These are phyloP conservation scores for Leucozona laternaria DNA, from an alignment of 2,888 invertebrate species.

Conservation along the genomic window DNA sequence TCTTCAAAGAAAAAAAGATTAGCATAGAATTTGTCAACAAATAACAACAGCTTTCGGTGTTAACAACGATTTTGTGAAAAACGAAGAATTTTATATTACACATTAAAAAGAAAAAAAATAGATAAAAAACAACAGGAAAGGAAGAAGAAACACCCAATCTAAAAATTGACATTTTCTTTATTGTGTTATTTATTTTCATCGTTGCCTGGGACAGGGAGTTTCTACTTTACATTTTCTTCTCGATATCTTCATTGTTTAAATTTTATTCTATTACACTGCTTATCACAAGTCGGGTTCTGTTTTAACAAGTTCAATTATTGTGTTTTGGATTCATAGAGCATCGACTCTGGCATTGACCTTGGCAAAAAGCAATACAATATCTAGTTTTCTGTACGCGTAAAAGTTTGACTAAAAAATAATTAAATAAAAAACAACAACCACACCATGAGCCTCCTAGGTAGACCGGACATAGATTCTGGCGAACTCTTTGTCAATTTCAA, in stretches of 20 bases:
- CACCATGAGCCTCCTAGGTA: slow-evolving; percentile 81
- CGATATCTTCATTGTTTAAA: slow-evolving; percentile 46
- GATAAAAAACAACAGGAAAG: background rate
- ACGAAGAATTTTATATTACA: background rate
- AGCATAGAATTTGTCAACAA: slow-evolving; percentile 32
- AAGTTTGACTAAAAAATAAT: slow-evolving; percentile 28
- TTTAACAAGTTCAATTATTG: slow-evolving; percentile 16
- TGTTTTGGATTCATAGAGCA: slow-evolving; percentile 32
- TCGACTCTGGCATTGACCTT: slow-evolving; percentile 57
- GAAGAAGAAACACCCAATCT: slow-evolving; percentile 13
- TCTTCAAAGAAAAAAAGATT: slow-evolving; percentile 1
- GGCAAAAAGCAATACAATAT: slow-evolving; percentile 28
- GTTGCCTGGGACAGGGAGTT: background rate
- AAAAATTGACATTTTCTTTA: slow-evolving; percentile 33
- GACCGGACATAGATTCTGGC: slow-evolving; percentile 87
- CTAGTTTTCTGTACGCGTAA: slow-evolving; percentile 30
- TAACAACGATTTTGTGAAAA: slow-evolving; percentile 1
- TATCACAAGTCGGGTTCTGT: slow-evolving; percentile 7
- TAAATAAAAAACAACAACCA: slow-evolving; percentile 24
- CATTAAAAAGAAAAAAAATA: slow-evolving; percentile 1
- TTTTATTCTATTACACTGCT: slow-evolving; percentile 12
- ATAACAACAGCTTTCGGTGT: slow-evolving; percentile 7
- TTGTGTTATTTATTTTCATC: slow-evolving; percentile 42
- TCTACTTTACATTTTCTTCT: slow-evolving; percentile 44
- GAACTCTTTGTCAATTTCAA: slow-evolving; percentile 98